Evolutionary conservation across 2,113 vertebrate species (phyloP).

Genomic region (Rhea pennata): DNA sequence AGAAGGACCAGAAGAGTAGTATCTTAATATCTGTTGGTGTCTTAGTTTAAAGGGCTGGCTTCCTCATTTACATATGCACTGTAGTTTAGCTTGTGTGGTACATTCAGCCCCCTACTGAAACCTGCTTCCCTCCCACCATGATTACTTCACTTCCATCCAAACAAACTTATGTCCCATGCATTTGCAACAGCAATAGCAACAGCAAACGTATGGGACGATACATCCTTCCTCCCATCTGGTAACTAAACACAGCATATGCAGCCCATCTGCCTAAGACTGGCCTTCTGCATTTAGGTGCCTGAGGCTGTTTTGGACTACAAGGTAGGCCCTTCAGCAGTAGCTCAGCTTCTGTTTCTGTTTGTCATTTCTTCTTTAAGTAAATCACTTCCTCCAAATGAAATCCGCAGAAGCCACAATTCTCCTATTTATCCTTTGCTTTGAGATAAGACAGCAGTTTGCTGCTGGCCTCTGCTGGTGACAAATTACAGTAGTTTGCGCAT

Average conservation of each 20-base stretch:
- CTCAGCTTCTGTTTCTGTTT: neutral
- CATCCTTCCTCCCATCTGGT: neutral
- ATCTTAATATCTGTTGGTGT: neutral
- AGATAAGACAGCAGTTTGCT: neutral
- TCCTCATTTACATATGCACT: neutral
- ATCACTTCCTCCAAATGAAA: neutral
- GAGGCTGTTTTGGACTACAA: neutral
- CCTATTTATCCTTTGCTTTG: neutral
- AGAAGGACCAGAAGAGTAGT: neutral
- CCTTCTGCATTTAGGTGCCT: neutral
- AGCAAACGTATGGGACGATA: too few species aligned
- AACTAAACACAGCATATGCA: neutral
- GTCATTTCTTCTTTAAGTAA: neutral
- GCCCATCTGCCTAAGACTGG: neutral
- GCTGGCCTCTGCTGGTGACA: slow-evolving; percentile 18
- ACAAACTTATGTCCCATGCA: neutral
- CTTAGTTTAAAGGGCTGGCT: neutral
- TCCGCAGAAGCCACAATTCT: neutral
- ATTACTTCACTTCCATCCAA: neutral
- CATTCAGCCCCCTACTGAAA: neutral
- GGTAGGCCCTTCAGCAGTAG: neutral
- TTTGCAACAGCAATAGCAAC: neutral
- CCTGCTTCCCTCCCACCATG: neutral
- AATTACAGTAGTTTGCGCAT: neutral
- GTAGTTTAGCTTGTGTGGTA: neutral